A percentile compares a stretch with the other conserved stretches of the same genome.
Conservation (phyloP, 35 echinoderm and acorn worm species). For the Apostichopus parvimensis region DNA sequence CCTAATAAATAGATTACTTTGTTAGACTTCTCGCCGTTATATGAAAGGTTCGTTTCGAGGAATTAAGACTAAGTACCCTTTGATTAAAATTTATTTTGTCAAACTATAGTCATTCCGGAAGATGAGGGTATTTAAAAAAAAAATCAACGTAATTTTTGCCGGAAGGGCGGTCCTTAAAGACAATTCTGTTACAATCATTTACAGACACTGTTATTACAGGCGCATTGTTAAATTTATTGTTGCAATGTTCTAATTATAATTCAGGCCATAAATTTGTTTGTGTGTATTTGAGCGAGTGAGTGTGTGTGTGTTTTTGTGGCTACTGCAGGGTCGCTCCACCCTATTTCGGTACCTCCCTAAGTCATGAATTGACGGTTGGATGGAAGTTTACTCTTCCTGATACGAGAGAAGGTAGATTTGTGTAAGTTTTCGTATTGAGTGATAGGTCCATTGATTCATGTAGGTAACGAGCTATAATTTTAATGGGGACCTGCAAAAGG, state of each 20-base stretch:
- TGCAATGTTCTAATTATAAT: background rate
- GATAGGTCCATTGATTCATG: background rate
- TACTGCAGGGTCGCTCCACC: background rate
- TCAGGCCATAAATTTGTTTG: background rate
- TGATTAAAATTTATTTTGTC: slow-evolving; percentile 19
- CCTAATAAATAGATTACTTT: slow-evolving; percentile 4
- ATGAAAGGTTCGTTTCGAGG: slow-evolving; percentile 1
- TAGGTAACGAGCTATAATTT: too few relatives aligned
- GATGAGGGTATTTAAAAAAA: slow-evolving; percentile 3
- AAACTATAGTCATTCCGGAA: slow-evolving; percentile 14
- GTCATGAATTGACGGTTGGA: background rate
- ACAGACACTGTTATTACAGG: background rate
- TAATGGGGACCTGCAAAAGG: too few relatives aligned
- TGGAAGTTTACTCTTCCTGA: slow-evolving; percentile 14
- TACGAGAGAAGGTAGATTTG: slow-evolving; percentile 21
- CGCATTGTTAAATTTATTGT: background rate
- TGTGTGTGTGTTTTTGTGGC: too few relatives aligned
- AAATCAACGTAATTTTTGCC: background rate
- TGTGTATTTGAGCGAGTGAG: too few relatives aligned
- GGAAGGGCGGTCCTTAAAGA: slow-evolving; percentile 12
- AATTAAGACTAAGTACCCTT: slow-evolving; percentile 5
- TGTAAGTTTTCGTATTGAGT: background rate
- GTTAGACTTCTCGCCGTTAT: background rate
- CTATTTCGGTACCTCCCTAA: slow-evolving; percentile 1
- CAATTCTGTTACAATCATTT: background rate